Evolutionary conservation across 2,797 vertebrate species (phyloP), one percentile per base, ranked within the genome.

Genomic region (Gorsachius magnificus): DNA sequence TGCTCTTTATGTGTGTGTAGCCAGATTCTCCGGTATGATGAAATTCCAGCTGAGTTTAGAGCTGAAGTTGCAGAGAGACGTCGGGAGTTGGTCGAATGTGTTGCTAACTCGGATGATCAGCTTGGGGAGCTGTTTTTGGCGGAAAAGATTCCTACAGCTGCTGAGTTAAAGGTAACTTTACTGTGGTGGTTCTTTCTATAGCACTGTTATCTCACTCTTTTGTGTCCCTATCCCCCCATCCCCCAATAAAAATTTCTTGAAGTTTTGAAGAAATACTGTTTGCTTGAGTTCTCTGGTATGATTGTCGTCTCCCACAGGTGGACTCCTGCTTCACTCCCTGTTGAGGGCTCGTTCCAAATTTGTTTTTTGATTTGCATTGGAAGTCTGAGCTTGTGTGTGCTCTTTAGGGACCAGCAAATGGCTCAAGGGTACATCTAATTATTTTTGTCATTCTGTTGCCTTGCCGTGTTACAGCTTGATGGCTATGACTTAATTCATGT

Each of bases 41-140:
- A 99, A 90, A 99, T 99, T 84, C 99, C 99, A 0, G 97, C 97
- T 0, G 99, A 99, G 26, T 96, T 99, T 25, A 98, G 98, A 13
- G 98, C 98, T 0, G 99, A 99, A 48, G 98, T 98, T 2, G 89
- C 98, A 0, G 99, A 99, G 43, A 98, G 98, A 38, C 98, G 99
- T 35, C 98, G 99, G 92, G 99, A 99, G 83, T 97, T 99, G 87
- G 98, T 99, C 85, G 99, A 99, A 96, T 99, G 99, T 93, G 98
- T 99, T 28, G 99, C 99, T 11, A 98, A 99, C 33, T 98, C 98
- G 0, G 99, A 99, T 19, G 99, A 99, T 70, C 96, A 96, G 2
- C 97, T 99, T 60, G 99, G 99, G 38, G 99, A 99, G 97, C 98
- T 99, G 91, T 99, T 99, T 93, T 96, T 99, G 95, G 99, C 99